Evolutionary conservation across 2,113 vertebrate genomes (phyloP), one percentile per base, ranked within the genome.

Genomic region (Tachysurus vachellii): DNA sequence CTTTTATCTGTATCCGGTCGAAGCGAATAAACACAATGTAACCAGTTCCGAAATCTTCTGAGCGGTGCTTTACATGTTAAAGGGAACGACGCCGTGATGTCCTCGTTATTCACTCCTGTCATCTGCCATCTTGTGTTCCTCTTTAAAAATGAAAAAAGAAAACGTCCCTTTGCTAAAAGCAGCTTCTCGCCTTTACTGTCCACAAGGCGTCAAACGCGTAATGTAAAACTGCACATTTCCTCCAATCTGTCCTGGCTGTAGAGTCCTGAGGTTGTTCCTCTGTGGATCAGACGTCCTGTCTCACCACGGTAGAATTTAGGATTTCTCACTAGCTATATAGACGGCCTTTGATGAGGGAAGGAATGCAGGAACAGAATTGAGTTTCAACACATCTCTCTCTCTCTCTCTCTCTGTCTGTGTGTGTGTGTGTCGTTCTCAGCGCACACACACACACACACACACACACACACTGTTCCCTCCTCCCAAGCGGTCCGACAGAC

Each of bases 111-210:
- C 93, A 86, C 89, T 93, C 92, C 94, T 95, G 94, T 95, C 95
- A 95, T 94, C 94, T 95, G 95, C 95, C 95, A 96, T 96, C 93
- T 95, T 96, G 94, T 90, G 93, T 94, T 94, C 93, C 92, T 94
- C 93, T 91, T 94, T 93, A 90, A 89, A 90, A 90, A 89, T 91
- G 86, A 87, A 90, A 62, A 90, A 71, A 36, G 31, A 7, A 75
- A 80, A 71, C 94, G 92, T 92, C 92, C 90, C 88, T 89, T 36
- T 89, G 80, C 86, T 80, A 86, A 90, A 90, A 62, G 80, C 71
- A 87, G 84, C 84, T 44, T 84, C 85, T 88, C 88, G 90, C 83
- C 86, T 88, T 82, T 86, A 90, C 88, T 89, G 89, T 82, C 88
- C 89, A 83, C 91, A 86, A 59, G 85, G 85, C 86, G 89, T 91